These are phyloP conservation scores for Pterostichus madidus DNA, from an alignment of 2,888 invertebrate genomes.

Conservation along the genomic window DNA sequence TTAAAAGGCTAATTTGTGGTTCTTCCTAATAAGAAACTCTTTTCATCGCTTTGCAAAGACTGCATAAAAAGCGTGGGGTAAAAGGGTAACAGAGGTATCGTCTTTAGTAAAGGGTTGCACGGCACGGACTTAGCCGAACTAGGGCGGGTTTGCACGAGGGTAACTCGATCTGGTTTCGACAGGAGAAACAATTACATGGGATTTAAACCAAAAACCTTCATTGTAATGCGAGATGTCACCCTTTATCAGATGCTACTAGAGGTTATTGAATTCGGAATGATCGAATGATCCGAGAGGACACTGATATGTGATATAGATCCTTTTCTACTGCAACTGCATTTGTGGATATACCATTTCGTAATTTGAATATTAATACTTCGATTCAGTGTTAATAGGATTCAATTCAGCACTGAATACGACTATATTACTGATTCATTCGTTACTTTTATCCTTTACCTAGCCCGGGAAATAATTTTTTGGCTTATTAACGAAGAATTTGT, in stretches of 20 bases:
- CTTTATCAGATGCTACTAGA: neutral
- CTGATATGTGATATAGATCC: slow-evolving; percentile 27
- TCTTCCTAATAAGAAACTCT: slow-evolving; percentile 54
- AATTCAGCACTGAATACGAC: too few species aligned
- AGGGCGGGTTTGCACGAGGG: neutral
- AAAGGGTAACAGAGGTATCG: slow-evolving; percentile 12
- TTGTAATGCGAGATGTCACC: slow-evolving; percentile 73
- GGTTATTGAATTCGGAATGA: slow-evolving; percentile 32
- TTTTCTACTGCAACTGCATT: neutral
- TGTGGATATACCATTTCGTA: neutral
- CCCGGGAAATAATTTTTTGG: too few species aligned
- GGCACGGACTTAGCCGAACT: slow-evolving; percentile 5
- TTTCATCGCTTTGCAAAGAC: slow-evolving; percentile 32
- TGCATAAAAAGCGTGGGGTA: slow-evolving; percentile 9
- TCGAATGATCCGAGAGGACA: too few species aligned
- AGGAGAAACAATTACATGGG: slow-evolving; percentile 74
- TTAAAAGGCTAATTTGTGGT: slow-evolving; percentile 60
- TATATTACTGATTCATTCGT: too few species aligned
- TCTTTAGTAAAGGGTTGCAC: slow-evolving; percentile 15
- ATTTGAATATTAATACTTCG: slow-evolving; percentile 5
- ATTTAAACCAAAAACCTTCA: slow-evolving; percentile 74
- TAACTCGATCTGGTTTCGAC: slow-evolving; percentile 62
- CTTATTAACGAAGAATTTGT: too few species aligned
- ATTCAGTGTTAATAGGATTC: neutral
- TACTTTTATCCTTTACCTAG: too few species aligned